Percentiles rank a stretch among this genome's conserved stretches.
Conservation (phyloP, 2,888 invertebrate genomes). For the Brachycybe producta region DNA sequence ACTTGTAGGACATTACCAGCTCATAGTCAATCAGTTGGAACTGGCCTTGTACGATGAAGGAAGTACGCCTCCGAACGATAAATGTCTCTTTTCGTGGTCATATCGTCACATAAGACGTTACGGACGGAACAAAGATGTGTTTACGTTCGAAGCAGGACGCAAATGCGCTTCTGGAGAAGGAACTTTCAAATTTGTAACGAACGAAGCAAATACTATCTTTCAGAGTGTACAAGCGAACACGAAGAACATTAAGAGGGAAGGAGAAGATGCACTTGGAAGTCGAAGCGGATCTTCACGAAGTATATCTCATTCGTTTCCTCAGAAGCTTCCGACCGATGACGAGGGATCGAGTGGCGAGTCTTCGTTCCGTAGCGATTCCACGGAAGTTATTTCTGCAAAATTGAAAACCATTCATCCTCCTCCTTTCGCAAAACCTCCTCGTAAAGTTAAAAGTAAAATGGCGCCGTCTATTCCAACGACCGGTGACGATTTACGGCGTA, state of each 20-base stretch:
- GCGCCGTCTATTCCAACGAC: not conserved
- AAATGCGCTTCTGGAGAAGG: constrained; percentile 30
- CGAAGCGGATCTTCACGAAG: not conserved
- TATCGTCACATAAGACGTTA: constrained; percentile 28
- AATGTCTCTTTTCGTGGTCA: constrained; percentile 27
- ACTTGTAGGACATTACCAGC: constrained; percentile 21
- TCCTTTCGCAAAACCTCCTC: constrained; percentile 19
- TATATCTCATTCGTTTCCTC: not conserved
- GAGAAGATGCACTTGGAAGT: not conserved
- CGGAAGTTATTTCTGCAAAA: not conserved
- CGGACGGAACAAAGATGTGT: constrained; percentile 26
- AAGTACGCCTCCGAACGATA: constrained; percentile 14
- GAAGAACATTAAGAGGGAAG: constrained; percentile 11
- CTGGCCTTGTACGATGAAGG: constrained; percentile 11
- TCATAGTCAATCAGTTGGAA: constrained; percentile 22
- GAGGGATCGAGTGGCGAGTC: not conserved
- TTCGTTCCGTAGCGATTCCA: not conserved
- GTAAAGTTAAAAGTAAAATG: constrained; percentile 9
- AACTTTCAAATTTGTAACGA: constrained; percentile 21
- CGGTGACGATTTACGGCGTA: not conserved
- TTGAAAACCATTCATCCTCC: constrained; percentile 8
- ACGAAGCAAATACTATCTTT: constrained; percentile 17
- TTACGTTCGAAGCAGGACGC: constrained; percentile 30
- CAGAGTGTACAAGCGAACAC: constrained; percentile 15
- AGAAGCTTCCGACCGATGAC: too few relatives aligned